Percentiles rank a stretch among this genome's conserved stretches.
phyloP scores from a whole-genome alignment of 2,888 invertebrate species.

The Orthonychiurus folsomi region DNA sequence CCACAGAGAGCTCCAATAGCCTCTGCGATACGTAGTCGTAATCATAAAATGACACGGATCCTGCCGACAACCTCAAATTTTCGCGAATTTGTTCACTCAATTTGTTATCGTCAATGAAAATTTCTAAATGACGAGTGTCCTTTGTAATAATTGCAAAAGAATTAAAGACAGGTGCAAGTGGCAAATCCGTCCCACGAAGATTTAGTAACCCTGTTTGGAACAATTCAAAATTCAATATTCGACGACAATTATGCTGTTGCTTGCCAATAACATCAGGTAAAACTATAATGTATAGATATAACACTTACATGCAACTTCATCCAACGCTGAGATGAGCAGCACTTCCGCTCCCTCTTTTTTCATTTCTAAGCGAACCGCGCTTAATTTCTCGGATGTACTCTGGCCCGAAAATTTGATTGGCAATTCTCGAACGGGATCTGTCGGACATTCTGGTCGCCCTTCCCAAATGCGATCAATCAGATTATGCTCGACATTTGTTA shows the following conservation, averaged over 20 bases:
- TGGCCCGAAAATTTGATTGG: constrained; percentile 4
- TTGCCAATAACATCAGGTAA: no score
- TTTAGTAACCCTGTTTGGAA: constrained; percentile 64
- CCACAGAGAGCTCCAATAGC: not conserved
- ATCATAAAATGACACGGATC: constrained; percentile 1
- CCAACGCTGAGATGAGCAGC: constrained; percentile 7
- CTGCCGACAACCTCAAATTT: not conserved
- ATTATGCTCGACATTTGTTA: not conserved
- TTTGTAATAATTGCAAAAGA: constrained; percentile 50
- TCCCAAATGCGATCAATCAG: constrained; percentile 8
- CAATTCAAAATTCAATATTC: no score
- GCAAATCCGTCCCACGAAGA: constrained; percentile 76
- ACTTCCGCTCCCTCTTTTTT: constrained; percentile 3
- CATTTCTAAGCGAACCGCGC: not conserved
- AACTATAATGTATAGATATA: not conserved
- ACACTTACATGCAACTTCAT: constrained; percentile 11
- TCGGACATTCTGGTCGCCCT: not conserved
- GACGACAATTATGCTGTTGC: no score
- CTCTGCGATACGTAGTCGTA: not conserved
- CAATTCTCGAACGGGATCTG: not conserved
- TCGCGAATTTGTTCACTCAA: not conserved
- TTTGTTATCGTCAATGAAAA: constrained; percentile 18
- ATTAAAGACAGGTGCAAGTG: constrained; percentile 77
- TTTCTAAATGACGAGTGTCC: constrained; percentile 9
- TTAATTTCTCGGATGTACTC: constrained; percentile 1